Conservation (phyloP, 2,113 vertebrate genomes). For the Perca flavescens region DNA sequence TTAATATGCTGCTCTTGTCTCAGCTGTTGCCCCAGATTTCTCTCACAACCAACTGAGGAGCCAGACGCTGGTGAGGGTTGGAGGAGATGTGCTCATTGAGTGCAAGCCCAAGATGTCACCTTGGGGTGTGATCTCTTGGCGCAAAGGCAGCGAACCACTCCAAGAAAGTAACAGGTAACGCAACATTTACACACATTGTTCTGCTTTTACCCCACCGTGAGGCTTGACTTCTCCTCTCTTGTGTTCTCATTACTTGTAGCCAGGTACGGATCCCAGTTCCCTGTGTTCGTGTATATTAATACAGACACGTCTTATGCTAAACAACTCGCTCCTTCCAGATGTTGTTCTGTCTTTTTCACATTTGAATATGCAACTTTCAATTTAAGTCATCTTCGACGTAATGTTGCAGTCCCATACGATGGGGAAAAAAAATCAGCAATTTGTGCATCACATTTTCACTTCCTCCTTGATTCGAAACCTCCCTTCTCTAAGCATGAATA, state of each 20-base stretch:
- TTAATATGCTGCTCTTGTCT: slow-evolving; percentile 56
- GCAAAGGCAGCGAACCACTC: slow-evolving; percentile 90
- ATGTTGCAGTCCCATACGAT: background rate
- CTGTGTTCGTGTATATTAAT: slow-evolving; percentile 16
- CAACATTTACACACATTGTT: slow-evolving; percentile 8
- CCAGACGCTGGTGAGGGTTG: slow-evolving; percentile 92
- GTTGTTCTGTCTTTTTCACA: slow-evolving; percentile 14
- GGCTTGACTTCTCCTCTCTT: background rate
- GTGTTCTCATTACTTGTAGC: background rate
- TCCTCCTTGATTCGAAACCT: background rate
- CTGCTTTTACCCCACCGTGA: background rate
- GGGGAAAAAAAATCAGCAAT: background rate
- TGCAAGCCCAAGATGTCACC: slow-evolving; percentile 97
- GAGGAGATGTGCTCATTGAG: slow-evolving; percentile 93
- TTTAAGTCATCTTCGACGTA: background rate
- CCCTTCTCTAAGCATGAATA: background rate
- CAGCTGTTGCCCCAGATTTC: slow-evolving; percentile 96
- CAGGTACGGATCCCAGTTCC: background rate
- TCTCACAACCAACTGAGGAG: slow-evolving; percentile 90
- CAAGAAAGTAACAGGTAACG: slow-evolving; percentile 91
- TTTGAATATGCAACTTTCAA: background rate
- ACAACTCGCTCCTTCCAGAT: slow-evolving; percentile 20
- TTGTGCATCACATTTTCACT: background rate
- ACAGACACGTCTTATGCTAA: slow-evolving; percentile 1
- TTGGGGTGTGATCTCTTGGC: slow-evolving; percentile 92